Evolutionary conservation across 2,113 vertebrate genomes (phyloP), one percentile per base, ranked within the genome.

Genomic region (Silurus meridionalis): DNA sequence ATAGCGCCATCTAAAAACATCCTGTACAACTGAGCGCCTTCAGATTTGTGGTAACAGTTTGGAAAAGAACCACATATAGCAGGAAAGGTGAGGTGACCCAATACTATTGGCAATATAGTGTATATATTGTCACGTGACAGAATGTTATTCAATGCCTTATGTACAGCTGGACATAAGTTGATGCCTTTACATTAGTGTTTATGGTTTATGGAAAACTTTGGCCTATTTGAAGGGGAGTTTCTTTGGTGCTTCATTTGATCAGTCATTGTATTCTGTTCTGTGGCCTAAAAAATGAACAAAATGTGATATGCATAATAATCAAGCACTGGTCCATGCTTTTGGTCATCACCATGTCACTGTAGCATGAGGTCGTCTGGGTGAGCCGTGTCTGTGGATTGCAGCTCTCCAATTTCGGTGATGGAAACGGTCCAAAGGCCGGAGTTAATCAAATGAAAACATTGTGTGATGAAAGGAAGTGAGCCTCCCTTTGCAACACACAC

Each of bases 371-470:
- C 66, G 50, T 55, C 10, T 14, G 15, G 9, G 13, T 14, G n/a
- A 77, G 21, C 23, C 10, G 19, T 11, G 13, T 28, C 82, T 48
- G 11, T 52, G 28, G 46, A 9, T n/a, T n/a, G 58, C 46, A 75
- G 57, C 19, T 50, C 19, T 60, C 37, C 15, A 46, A 21, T n/a
- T 25, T n/a, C 37, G 15, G 69, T 25, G 25, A 85, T 37, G 60
- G 48, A 79, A 79, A 85, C 8, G 8, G 15, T 75, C 13, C 37
- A 17, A 50, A 75, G 57, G 71, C 55, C 55, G 9, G 28, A 84
- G 58, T 58, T 77, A 77, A 84, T 79, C 83, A 66, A 85, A 67
- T 13, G 61, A 66, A 79, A 85, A 85, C 83, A 66, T 14, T 19
- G 25, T 48, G 37, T 66, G 72, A 79, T 79, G 60, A 79, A 66